Conservation (phyloP, 64 coral and sea anemone genomes). For the Dendronephthya gigantea region DNA sequence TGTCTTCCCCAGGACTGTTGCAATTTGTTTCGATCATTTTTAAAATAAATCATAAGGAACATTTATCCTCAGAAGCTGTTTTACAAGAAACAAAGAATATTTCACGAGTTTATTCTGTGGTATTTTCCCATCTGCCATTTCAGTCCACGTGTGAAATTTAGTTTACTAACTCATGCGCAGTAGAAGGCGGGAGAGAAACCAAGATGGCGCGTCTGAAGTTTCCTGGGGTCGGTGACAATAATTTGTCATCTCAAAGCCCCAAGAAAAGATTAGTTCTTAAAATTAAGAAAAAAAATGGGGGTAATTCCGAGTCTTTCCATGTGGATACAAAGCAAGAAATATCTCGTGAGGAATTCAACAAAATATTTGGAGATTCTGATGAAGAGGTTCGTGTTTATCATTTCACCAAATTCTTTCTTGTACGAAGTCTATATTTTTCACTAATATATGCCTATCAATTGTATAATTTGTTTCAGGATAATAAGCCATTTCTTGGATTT, state of each 20-base stretch:
- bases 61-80: neutral
- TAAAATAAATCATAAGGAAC: neutral
- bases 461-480: conserved; percentile 38
- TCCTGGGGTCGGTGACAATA: conserved; percentile 63
- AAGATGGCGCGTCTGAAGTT: conserved; percentile 99
- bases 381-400: conserved; percentile 57
- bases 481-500: conserved; percentile 84
- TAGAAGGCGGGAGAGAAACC: conserved; percentile 14
- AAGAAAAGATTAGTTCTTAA: conserved; percentile 44
- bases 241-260: conserved; percentile 34
- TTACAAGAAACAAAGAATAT: neutral
- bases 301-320: neutral
- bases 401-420: neutral
- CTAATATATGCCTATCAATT: neutral
- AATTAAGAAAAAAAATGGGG: conserved; percentile 32
- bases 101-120: neutral
- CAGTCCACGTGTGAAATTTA: conserved; percentile 14
- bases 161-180: conserved; percentile 57
- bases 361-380: conserved; percentile 99
- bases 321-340: neutral
- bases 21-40: neutral
- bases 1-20: neutral
- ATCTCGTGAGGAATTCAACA: neutral
- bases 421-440: neutral
- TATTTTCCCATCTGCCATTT: neutral